Evolutionary conservation across 2,888 invertebrate species (phyloP), one percentile per base, ranked within the genome.

Genomic region (Thereva unica): DNA sequence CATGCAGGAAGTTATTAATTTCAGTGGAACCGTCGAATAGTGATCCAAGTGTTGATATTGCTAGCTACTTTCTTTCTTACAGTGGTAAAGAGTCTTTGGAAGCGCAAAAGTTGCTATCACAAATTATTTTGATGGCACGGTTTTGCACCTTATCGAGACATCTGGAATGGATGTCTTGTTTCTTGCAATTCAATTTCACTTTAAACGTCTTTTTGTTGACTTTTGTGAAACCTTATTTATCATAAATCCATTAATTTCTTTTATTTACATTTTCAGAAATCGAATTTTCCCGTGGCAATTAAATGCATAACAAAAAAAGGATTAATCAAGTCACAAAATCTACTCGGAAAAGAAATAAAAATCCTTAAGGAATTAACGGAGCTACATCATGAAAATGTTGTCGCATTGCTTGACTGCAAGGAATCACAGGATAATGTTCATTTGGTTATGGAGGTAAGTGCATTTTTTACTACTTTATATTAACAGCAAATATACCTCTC

Each of bases 221-320:
- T 23, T 23, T 23, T 23, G 23, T 23, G 23, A 23, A 2, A 23
- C 23, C 23, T 23, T 23, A 23, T 23, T 23, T 2, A 23, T 23
- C 23, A 23, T 23, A 23, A 23, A 23, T 23, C 2, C 23, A 23
- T 23, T 23, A 1, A 23, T 23, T 23, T 23, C 5, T n/a, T 47
- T 47, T 50, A 68, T 69, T 66, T 65, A 59, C 70, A 72, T 68
- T 85, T 87, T 55, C 85, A 97, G 97, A 91, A 91, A 83, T 87
- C 89, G 71, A 87, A 89, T 74, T 87, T 89, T 74, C 89, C 90
- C 40, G 98, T 99, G 71, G 99, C 99, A 73, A 95, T 99, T 71
- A 99, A 99, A 83, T 93, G 94, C 78, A 97, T 99, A 72, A 93
- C 95, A 12, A 99, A 99, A 85, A 97, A 99, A 83, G 98, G 94